phyloP scores from a whole-genome alignment of 2,797 vertebrate species.

The Gambelia wislizenii region DNA sequence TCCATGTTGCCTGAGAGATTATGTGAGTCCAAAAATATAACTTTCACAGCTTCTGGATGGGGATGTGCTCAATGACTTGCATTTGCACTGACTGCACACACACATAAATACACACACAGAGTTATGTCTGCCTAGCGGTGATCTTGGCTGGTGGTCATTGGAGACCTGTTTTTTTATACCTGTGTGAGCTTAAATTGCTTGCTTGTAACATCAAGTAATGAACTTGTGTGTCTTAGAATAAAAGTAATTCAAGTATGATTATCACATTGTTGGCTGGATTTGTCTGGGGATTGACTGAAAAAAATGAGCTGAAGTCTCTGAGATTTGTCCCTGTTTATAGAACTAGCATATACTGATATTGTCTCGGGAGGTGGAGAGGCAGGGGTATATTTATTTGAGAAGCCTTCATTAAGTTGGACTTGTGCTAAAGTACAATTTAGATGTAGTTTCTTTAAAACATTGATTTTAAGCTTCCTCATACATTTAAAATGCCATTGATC shows the following conservation, averaged over 20 bases:
- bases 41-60: background rate
- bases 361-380: background rate
- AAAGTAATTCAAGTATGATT: slow-evolving; percentile 10
- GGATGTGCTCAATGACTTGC: background rate
- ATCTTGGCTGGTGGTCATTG: background rate
- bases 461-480: slow-evolving; percentile 54
- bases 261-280: background rate
- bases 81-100: background rate
- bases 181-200: background rate
- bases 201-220: slow-evolving; percentile 14
- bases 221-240: background rate
- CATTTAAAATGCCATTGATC: slow-evolving; percentile 40
- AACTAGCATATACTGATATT: slow-evolving; percentile 4
- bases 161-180: slow-evolving; percentile 4
- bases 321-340: slow-evolving; percentile 2
- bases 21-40: no score
- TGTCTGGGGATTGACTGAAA: background rate
- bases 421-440: slow-evolving; percentile 40
- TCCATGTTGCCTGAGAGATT: no score
- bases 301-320: background rate
- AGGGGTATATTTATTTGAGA: slow-evolving; percentile 1
- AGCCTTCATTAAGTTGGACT: background rate
- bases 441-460: slow-evolving; percentile 38
- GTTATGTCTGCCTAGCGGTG: background rate
- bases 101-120: no score